Evolutionary conservation across 2,888 invertebrate species (phyloP), one percentile per base, ranked within the genome.

Genomic region (Acanthopleura granulata): DNA sequence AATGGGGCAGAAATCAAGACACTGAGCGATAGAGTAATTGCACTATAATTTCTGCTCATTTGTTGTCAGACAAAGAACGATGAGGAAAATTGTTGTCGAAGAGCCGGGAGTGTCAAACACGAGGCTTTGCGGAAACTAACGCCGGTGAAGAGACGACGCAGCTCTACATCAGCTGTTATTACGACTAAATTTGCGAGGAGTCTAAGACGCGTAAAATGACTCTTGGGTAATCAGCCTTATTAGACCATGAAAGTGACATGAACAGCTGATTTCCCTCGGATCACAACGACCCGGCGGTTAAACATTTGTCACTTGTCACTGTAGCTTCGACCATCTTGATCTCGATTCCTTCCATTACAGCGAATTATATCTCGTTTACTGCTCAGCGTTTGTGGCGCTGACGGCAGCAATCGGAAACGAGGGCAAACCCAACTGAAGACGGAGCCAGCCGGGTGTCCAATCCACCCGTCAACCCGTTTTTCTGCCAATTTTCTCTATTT

Each of bases 21-120:
- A 57, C n/a, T n/a, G 57, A 57, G 57, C 22, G 57, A 57, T 57
- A 57, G 57, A 57, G 57, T 57, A 57, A 57, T 57, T 57, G 57
- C n/a, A 22, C 57, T 57, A 22, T 57, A 57, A 57, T 57, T 57
- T 57, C 57, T n/a, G 18, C 57, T 57, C 57, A 57, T 57, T 57
- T 57, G 57, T 57, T 57, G 57, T 57, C 57, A 57, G 57, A 57
- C 57, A 57, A 57, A 57, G 57, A 57, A 57, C 18, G 57, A 57
- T 57, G 57, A 22, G 22, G 57, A n/a, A 57, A 57, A 57, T 57
- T 18, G 57, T 57, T 22, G 57, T 22, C n/a, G 22, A 57, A n/a
- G 18, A 57, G 22, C n/a, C 22, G 57, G 22, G 57, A 57, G 57
- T 57, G 57, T 57, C 57, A 57, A n/a, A 57, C 57, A 22, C 22